Conservation (phyloP, 2,113 vertebrate genomes). For the Neogale vison region DNA sequence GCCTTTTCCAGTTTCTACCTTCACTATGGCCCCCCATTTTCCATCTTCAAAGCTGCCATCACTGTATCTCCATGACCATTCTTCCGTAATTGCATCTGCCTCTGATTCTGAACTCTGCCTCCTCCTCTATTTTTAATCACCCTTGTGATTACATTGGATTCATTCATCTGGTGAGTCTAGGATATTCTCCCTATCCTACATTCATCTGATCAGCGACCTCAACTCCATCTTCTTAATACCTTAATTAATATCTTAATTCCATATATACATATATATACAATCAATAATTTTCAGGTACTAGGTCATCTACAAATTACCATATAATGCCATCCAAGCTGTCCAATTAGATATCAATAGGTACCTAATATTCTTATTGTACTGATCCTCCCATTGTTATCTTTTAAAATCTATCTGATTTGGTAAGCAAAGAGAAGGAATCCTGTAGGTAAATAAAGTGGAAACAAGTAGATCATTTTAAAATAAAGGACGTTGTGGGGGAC, state of each 20-base stretch:
- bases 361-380: neutral
- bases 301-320: neutral
- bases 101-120: neutral
- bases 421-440: neutral
- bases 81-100: neutral
- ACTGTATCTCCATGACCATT: rapidly evolving
- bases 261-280: no score
- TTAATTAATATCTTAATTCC: neutral
- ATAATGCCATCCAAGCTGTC: neutral
- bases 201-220: neutral
- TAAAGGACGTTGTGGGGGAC: neutral
- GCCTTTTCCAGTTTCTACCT: neutral
- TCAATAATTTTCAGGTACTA: neutral
- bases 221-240: neutral
- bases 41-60: neutral
- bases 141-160: neutral
- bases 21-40: neutral
- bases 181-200: neutral
- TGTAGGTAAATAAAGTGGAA: neutral
- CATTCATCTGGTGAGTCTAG: no score
- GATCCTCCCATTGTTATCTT: neutral
- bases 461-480: neutral
- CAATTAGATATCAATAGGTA: neutral
- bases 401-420: neutral
- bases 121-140: neutral